phyloP scores from a whole-genome alignment of 1,140 invertebrate species.

The Nymphalis io region DNA sequence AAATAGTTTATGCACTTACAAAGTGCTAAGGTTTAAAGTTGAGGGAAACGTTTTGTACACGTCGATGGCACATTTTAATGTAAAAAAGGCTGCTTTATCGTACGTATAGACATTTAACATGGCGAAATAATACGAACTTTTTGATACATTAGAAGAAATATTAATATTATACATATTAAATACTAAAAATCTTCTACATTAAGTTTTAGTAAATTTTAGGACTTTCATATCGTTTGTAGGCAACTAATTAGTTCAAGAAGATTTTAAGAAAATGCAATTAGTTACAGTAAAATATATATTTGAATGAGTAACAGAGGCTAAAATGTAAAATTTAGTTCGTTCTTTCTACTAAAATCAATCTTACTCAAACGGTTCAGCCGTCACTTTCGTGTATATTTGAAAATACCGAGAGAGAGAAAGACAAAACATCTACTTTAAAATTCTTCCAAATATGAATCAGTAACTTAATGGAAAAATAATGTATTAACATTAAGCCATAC shows the following conservation, averaged over 20 bases:
- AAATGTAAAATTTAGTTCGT: slow-evolving; percentile 1
- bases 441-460: slow-evolving; percentile 33
- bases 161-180: too few relatives aligned
- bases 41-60: not conserved
- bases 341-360: slow-evolving; percentile 36
- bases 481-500: slow-evolving; percentile 27
- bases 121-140: not conserved
- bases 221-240: too few relatives aligned
- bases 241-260: too few relatives aligned
- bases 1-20: slow-evolving; percentile 27
- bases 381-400: slow-evolving; percentile 37
- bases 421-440: slow-evolving; percentile 36
- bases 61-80: not conserved
- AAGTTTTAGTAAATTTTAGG: too few relatives aligned
- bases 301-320: not conserved
- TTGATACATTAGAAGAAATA: too few relatives aligned
- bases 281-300: too few relatives aligned
- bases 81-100: not conserved
- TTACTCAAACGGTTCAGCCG: slow-evolving; percentile 27
- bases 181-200: too few relatives aligned
- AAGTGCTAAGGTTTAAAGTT: slow-evolving; percentile 2
- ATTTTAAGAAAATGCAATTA: too few relatives aligned
- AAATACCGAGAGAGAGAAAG: slow-evolving; percentile 37
- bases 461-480: slow-evolving; percentile 33
- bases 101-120: not conserved